Conservation (phyloP, 2,113 vertebrate genomes). For the Xyrauchen texanus region DNA sequence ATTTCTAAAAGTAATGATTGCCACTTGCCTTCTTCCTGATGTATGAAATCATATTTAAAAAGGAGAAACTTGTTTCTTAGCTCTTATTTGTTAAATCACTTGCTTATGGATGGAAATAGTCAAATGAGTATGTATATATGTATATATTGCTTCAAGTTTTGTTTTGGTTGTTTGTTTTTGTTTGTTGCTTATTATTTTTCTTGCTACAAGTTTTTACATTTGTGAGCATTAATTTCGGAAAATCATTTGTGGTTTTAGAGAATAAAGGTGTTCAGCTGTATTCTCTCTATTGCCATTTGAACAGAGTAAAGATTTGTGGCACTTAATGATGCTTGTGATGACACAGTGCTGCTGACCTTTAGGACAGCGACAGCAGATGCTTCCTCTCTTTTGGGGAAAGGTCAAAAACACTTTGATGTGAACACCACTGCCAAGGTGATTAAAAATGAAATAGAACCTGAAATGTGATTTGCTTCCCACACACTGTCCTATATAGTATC, state of each 20-base stretch:
- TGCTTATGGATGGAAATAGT: too few relatives aligned
- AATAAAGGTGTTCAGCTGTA: background rate
- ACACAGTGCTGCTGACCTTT: constrained; percentile 58
- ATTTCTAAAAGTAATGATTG: too few relatives aligned
- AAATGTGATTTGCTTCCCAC: constrained; percentile 14
- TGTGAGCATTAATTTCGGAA: background rate
- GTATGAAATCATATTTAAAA: too few relatives aligned
- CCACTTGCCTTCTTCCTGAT: too few relatives aligned
- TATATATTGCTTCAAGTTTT: too few relatives aligned
- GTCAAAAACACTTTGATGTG: constrained; percentile 60
- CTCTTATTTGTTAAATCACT: too few relatives aligned
- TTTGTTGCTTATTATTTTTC: background rate
- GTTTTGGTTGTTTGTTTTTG: background rate
- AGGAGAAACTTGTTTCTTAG: too few relatives aligned
- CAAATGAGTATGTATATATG: too few relatives aligned
- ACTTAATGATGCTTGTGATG: constrained; percentile 44
- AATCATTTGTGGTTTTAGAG: background rate
- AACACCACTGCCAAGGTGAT: constrained; percentile 51
- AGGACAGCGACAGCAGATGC: constrained; percentile 41
- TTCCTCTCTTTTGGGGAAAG: constrained; percentile 58
- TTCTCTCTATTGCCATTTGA: constrained; percentile 10
- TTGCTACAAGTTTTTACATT: background rate
- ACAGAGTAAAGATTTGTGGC: constrained; percentile 36
- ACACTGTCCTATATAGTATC: background rate
- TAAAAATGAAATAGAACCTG: constrained; percentile 53